phyloP scores from a whole-genome alignment of 2,113 vertebrate species.

The Rhea pennata region DNA sequence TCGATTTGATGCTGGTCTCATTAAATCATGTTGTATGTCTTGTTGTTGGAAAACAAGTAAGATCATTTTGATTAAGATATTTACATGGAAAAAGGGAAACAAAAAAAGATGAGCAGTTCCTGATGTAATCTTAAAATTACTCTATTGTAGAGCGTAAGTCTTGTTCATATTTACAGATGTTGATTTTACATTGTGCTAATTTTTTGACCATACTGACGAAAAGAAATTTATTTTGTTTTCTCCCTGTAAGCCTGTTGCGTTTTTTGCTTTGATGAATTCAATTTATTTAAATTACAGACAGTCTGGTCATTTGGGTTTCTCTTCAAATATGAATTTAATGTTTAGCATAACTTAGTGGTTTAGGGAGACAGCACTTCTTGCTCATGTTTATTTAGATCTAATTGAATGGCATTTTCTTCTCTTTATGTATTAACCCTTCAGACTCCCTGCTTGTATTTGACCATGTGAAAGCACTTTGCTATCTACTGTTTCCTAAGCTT shows the following conservation, averaged over 20 bases:
- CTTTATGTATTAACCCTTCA: neutral
- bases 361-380: neutral
- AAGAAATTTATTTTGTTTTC: neutral
- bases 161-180: accelerated
- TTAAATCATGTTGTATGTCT: neutral
- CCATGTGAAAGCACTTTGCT: neutral
- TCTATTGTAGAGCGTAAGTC: neutral
- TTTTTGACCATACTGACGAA: neutral
- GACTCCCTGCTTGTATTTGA: neutral
- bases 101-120: neutral
- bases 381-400: neutral
- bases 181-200: neutral
- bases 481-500: neutral
- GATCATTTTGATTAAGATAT: neutral
- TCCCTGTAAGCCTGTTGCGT: neutral
- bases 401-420: neutral
- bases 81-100: neutral
- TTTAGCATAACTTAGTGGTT: neutral
- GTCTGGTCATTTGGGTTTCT: neutral
- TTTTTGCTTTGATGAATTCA: neutral
- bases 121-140: neutral
- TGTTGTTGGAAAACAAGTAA: neutral
- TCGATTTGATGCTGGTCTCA: neutral
- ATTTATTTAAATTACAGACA: neutral
- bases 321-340: neutral